These are phyloP conservation scores for Podocnemis expansa DNA, from an alignment of 2,113 vertebrate genomes.

Conservation along the genomic window DNA sequence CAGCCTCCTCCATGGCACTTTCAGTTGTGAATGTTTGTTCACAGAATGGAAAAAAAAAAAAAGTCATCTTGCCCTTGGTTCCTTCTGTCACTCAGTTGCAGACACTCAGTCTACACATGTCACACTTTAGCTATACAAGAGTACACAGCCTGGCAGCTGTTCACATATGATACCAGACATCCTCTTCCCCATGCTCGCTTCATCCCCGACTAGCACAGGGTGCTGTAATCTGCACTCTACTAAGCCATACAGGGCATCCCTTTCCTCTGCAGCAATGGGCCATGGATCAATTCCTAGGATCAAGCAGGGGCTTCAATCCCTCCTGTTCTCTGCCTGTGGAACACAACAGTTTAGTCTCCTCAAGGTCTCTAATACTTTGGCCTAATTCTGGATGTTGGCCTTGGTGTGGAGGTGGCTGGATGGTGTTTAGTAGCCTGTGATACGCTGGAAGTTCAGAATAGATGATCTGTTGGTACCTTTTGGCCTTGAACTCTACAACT, in stretches of 20 bases:
- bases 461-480: too few relatives aligned
- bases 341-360: too few relatives aligned
- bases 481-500: too few relatives aligned
- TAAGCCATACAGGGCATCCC: not conserved
- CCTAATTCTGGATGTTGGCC: too few relatives aligned
- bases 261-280: not conserved
- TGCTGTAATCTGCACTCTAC: not conserved
- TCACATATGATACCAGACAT: not conserved
- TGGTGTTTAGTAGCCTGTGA: too few relatives aligned
- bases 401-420: too few relatives aligned
- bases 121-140: not conserved
- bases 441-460: too few relatives aligned
- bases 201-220: not conserved
- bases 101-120: not conserved
- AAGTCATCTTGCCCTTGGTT: not conserved
- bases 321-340: too few relatives aligned
- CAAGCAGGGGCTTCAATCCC: too few relatives aligned
- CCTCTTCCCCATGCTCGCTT: not conserved
- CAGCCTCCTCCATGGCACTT: slow-evolving; percentile 36
- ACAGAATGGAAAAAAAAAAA: not conserved
- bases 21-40: slow-evolving; percentile 24
- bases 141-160: not conserved
- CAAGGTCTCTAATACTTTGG: too few relatives aligned
- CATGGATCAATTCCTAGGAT: not conserved
- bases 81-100: not conserved